Evolutionary conservation across 30 jellyfish, hydroid and myxozoan species (phyloP).

Genomic region (Aurelia aurita): DNA sequence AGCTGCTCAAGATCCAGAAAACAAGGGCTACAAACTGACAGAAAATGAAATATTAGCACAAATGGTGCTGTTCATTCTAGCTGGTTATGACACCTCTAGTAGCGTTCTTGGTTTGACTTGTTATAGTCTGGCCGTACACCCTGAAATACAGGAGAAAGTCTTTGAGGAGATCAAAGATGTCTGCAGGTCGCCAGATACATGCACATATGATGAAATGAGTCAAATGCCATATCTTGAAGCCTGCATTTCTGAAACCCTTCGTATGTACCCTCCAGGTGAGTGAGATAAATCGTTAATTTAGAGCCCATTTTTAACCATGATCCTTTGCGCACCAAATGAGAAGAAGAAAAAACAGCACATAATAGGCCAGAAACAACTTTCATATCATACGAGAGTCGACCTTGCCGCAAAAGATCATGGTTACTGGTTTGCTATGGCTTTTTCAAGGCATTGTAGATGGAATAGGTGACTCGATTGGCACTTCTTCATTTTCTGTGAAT

Average conservation of each 20-base stretch:
- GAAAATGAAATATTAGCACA: slow-evolving; percentile 70
- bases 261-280: slow-evolving; percentile 71
- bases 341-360: neutral
- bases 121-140: slow-evolving; percentile 70
- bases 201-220: slow-evolving; percentile 54
- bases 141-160: slow-evolving; percentile 69
- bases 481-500: no score
- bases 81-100: slow-evolving; percentile 85
- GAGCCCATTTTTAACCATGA: no score
- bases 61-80: slow-evolving; percentile 54
- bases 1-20: slow-evolving; percentile 56
- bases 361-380: no score
- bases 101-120: slow-evolving; percentile 45
- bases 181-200: slow-evolving; percentile 27
- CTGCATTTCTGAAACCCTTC: slow-evolving; percentile 59
- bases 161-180: slow-evolving; percentile 56
- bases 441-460: no score
- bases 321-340: neutral
- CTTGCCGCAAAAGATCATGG: no score
- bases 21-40: slow-evolving; percentile 42
- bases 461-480: no score
- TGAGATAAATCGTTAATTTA: neutral
- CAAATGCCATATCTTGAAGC: slow-evolving; percentile 68
- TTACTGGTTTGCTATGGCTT: no score
- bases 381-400: no score